phyloP scores from a whole-genome alignment of 1,140 invertebrate genomes.

The Megalopta genalis region DNA sequence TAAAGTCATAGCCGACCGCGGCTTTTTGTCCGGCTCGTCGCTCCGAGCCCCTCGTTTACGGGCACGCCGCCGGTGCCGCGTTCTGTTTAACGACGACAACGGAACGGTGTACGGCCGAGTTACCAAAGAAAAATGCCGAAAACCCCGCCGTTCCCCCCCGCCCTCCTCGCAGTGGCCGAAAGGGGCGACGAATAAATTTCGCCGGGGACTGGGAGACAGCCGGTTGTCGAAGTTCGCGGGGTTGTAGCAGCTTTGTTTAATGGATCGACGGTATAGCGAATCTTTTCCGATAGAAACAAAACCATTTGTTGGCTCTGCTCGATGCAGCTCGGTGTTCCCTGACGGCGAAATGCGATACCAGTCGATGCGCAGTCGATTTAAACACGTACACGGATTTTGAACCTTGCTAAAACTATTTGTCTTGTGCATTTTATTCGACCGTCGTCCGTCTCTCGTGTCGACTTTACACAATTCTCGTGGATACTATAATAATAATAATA shows the following conservation, averaged over 20 bases:
- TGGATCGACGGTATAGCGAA: background rate
- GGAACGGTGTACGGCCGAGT: background rate
- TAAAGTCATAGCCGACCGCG: conserved; percentile 29
- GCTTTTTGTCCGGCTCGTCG: conserved; percentile 23
- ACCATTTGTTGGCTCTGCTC: background rate
- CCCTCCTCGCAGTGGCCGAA: too few relatives aligned
- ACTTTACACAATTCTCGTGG: too few relatives aligned
- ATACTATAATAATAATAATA: too few relatives aligned
- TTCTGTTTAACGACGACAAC: conserved; percentile 9
- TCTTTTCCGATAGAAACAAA: too few relatives aligned
- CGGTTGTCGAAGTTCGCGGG: background rate
- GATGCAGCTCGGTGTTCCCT: too few relatives aligned
- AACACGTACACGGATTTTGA: too few relatives aligned
- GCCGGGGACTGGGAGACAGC: background rate
- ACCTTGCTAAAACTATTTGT: too few relatives aligned
- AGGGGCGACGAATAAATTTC: conserved; percentile 2
- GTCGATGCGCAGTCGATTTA: too few relatives aligned
- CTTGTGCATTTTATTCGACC: too few relatives aligned
- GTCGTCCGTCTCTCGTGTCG: too few relatives aligned
- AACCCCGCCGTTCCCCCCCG: background rate
- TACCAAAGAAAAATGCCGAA: background rate
- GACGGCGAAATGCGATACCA: too few relatives aligned
- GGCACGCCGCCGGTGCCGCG: background rate
- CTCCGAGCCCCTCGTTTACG: background rate
- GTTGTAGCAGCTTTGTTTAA: too few relatives aligned